Evolutionary conservation across 2,888 invertebrate species (phyloP).

Genomic region (Keiferia lycopersicella): DNA sequence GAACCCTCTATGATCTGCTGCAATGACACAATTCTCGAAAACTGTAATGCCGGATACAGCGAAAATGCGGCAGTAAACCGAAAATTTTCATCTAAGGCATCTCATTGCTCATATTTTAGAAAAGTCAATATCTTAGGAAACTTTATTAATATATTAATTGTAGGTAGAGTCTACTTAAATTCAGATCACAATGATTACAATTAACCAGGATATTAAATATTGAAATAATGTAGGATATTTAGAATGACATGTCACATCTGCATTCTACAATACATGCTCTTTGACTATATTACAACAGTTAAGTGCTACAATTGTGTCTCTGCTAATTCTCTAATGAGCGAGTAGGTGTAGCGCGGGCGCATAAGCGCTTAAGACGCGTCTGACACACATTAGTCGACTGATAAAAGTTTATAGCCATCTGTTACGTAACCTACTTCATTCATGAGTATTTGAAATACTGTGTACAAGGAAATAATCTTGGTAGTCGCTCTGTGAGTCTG

Average conservation of each 20-base stretch:
- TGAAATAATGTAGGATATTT: not conserved
- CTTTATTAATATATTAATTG: not conserved
- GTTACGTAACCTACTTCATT: conserved; percentile 44
- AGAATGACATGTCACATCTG: conserved; percentile 46
- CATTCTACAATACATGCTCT: conserved; percentile 51
- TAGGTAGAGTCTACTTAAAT: not conserved
- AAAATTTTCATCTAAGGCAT: too few relatives aligned
- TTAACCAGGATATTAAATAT: too few relatives aligned
- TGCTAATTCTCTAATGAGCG: conserved; percentile 79
- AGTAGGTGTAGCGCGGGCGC: conserved; percentile 79
- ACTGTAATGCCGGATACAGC: too few relatives aligned
- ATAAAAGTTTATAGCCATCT: conserved; percentile 51
- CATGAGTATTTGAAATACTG: too few relatives aligned
- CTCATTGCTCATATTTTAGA: too few relatives aligned
- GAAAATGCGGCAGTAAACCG: too few relatives aligned
- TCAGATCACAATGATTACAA: not conserved
- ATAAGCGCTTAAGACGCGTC: conserved; percentile 64
- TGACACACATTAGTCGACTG: conserved; percentile 61
- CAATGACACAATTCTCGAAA: too few relatives aligned
- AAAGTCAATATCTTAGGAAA: too few relatives aligned
- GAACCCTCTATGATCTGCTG: too few relatives aligned
- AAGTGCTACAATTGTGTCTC: conserved; percentile 72
- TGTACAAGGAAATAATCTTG: too few relatives aligned
- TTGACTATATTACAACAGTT: conserved; percentile 68
- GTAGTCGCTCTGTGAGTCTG: too few relatives aligned